Evolutionary conservation across 2,888 invertebrate species (phyloP).

Genomic region (Chrysomela aeneicollis): DNA sequence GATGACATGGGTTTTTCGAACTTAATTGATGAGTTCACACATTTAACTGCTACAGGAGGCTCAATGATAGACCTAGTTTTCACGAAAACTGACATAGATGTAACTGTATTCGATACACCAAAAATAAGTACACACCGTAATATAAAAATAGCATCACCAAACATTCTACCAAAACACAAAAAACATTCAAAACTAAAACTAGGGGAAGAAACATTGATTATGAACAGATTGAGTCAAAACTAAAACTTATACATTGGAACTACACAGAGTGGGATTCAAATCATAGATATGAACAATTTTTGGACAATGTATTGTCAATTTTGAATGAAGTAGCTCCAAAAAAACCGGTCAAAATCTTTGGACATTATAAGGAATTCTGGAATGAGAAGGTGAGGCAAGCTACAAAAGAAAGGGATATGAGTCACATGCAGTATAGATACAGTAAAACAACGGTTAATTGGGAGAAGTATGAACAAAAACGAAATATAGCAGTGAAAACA

Average conservation of each 20-base stretch:
- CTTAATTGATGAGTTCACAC: conserved; percentile 4
- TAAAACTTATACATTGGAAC: no score
- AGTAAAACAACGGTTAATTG: neutral
- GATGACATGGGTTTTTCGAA: conserved; percentile 5
- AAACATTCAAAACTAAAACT: neutral
- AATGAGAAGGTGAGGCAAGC: conserved; percentile 4
- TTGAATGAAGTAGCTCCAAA: conserved; percentile 7
- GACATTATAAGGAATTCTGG: conserved; percentile 7
- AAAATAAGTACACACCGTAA: neutral
- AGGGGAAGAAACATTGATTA: neutral
- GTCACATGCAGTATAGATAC: conserved; percentile 1
- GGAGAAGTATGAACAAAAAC: neutral
- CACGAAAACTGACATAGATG: neutral
- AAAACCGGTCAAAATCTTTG: neutral
- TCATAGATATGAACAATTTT: conserved; percentile 1
- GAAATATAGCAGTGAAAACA: conserved; percentile 9
- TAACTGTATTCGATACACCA: neutral
- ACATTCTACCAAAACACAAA: neutral
- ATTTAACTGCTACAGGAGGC: conserved; percentile 4
- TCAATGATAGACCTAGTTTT: conserved; percentile 6
- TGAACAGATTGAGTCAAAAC: neutral
- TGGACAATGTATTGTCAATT: conserved; percentile 3
- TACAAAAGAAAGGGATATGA: conserved; percentile 1
- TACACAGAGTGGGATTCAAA: neutral
- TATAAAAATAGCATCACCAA: neutral